Base-by-base conservation (phyloP, 2,113 vertebrate species). In the Mustelus asterias region DNA sequence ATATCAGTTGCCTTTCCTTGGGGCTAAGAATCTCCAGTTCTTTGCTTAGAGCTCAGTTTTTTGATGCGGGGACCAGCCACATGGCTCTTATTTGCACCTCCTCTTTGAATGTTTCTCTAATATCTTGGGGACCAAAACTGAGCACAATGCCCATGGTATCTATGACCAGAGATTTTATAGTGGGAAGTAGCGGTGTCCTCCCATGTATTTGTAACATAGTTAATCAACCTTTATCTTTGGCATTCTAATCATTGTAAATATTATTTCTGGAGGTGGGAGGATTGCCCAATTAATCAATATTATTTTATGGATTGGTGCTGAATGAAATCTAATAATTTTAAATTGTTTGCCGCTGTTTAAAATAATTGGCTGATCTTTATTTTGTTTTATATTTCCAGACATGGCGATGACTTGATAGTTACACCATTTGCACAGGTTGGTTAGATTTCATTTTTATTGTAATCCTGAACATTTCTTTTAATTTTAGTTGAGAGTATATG, bases 381-480 rank as follows among this genome's bases (percentile, higher is more conserved):
- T 96, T 93, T 94, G 96, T 80, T 13, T 0, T 97, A 97, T 96
- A 95, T 96, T 97, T 96, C 0, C 96, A 99, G 99, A 97, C 99
- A 99, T 0, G 98, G 98, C 37, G 99, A 99, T 89, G 99, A 99
- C 97, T 96, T 99, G 97, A 99, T 99, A 6, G 99, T 99, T 96
- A 99, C 99, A 41, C 99, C 99, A 0, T 99, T 99, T 78, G 99
- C 99, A 48, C 99, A 99, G 98, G 98, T 98, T 96, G n/a, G 97
- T 97, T 11, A 22, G 65, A 93, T 65, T n/a, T 37, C 6, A 93
- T 67, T 65, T 65, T 63, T 58, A n/a, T 37, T 80, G 11, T 37
- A n/a, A 80, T 78, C 33, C 76, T 80, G 76, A 80, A 37, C n/a
- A 67, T 70, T 70, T 76, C 72, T 72, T 72, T 16, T 18, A 67